These are phyloP conservation scores for Microctenopoma lineatum DNA, from an alignment of 2,797 vertebrate species.

Conservation along the genomic window DNA sequence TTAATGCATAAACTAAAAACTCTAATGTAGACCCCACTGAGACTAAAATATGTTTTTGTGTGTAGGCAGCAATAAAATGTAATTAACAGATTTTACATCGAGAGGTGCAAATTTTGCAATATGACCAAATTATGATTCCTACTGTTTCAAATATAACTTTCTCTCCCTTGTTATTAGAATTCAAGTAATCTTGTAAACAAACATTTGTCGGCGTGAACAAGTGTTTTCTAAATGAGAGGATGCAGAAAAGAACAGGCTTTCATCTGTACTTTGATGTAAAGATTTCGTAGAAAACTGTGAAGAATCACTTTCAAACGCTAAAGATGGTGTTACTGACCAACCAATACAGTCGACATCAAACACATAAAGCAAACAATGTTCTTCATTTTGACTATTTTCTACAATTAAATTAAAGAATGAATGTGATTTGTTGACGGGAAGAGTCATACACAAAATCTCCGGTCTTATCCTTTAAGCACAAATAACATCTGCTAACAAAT, in stretches of 20 bases:
- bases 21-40: slow-evolving; percentile 4
- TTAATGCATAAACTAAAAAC: slow-evolving; percentile 18
- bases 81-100: slow-evolving; percentile 29
- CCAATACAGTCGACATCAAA: too few species aligned
- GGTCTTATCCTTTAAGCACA: too few species aligned
- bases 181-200: background rate
- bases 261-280: background rate
- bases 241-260: background rate
- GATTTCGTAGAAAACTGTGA: too few species aligned
- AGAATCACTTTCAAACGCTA: background rate
- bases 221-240: background rate
- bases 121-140: slow-evolving; percentile 2
- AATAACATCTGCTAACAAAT: too few species aligned
- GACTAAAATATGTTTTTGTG: slow-evolving; percentile 14
- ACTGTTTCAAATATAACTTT: slow-evolving; percentile 10
- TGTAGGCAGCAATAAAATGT: slow-evolving; percentile 19
- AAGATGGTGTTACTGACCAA: background rate
- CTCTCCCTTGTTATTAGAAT: slow-evolving; percentile 2
- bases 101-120: slow-evolving; percentile 24
- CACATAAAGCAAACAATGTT: too few species aligned
- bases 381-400: too few species aligned
- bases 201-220: slow-evolving; percentile 5
- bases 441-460: background rate
- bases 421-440: slow-evolving; percentile 4
- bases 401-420: too few species aligned